Conservation (phyloP, 2,888 invertebrate species). For the Campopleginae sp. region DNA sequence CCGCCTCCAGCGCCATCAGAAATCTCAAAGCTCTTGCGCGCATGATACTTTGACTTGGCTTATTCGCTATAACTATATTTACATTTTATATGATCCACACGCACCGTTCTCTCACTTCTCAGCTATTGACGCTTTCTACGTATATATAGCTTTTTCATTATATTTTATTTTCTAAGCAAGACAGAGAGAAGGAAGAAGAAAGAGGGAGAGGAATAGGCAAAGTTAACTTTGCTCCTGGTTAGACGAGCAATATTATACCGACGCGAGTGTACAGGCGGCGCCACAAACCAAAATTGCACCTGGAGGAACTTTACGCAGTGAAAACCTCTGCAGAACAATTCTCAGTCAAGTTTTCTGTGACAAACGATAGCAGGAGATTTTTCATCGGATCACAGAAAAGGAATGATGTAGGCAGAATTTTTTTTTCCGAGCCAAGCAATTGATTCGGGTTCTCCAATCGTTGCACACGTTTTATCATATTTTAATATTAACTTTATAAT, state of each 20-base stretch:
- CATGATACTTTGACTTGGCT: conserved; percentile 25
- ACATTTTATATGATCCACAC: conserved; percentile 17
- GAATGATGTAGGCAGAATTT: too few relatives aligned
- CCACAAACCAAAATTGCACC: background rate
- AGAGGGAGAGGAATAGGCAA: background rate
- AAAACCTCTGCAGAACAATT: background rate
- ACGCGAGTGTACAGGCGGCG: background rate
- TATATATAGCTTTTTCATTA: conserved; percentile 29
- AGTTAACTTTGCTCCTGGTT: conserved; percentile 64
- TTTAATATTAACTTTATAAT: too few relatives aligned
- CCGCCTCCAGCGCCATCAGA: conserved; percentile 56
- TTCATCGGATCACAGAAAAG: too few relatives aligned
- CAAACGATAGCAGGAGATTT: background rate
- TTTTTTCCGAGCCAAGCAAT: too few relatives aligned
- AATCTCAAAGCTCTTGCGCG: conserved; percentile 52
- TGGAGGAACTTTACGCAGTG: background rate
- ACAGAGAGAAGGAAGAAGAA: background rate
- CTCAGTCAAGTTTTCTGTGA: background rate
- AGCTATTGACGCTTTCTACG: conserved; percentile 22
- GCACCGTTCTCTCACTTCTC: conserved; percentile 15
- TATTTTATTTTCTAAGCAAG: conserved; percentile 55
- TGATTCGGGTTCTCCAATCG: too few relatives aligned
- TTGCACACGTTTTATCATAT: too few relatives aligned
- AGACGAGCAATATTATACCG: conserved; percentile 62
- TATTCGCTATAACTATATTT: conserved; percentile 25